Evolutionary conservation across 2,113 vertebrate species (phyloP).

Genomic region (Ginglymostoma cirratum): DNA sequence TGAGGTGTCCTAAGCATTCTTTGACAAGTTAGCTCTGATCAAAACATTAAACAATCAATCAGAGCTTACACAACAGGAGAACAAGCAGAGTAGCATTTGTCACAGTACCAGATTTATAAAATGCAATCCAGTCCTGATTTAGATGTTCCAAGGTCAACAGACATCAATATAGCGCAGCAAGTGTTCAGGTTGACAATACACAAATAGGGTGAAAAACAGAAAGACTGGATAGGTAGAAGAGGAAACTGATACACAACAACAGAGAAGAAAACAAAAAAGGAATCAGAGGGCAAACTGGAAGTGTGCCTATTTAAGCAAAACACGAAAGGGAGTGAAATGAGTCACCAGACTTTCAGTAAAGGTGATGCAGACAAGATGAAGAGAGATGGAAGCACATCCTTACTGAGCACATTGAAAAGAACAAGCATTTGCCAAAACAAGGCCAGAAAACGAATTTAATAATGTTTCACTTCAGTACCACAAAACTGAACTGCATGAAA

Average conservation of each 20-base stretch:
- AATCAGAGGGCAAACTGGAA: not conserved
- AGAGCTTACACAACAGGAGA: not conserved
- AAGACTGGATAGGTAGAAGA: not conserved
- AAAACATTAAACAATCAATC: not conserved
- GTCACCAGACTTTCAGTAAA: not conserved
- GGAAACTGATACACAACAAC: not conserved
- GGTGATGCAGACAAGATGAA: not conserved
- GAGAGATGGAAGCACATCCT: not conserved
- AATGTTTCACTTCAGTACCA: not conserved
- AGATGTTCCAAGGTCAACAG: not conserved
- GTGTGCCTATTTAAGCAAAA: not conserved
- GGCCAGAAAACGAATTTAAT: not conserved
- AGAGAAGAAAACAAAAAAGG: not conserved
- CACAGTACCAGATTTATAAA: not conserved
- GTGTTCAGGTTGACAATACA: not conserved
- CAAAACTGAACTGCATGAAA: not conserved
- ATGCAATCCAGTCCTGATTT: not conserved
- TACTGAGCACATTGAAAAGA: not conserved
- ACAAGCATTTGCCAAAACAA: not conserved
- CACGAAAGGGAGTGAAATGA: not conserved
- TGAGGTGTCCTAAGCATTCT: not conserved
- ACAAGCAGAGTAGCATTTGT: not conserved
- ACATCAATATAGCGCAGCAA: not conserved
- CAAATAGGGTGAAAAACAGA: not conserved
- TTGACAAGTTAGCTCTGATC: not conserved